phyloP scores from a whole-genome alignment of 1,140 invertebrate species.

The Lithobius niger region DNA sequence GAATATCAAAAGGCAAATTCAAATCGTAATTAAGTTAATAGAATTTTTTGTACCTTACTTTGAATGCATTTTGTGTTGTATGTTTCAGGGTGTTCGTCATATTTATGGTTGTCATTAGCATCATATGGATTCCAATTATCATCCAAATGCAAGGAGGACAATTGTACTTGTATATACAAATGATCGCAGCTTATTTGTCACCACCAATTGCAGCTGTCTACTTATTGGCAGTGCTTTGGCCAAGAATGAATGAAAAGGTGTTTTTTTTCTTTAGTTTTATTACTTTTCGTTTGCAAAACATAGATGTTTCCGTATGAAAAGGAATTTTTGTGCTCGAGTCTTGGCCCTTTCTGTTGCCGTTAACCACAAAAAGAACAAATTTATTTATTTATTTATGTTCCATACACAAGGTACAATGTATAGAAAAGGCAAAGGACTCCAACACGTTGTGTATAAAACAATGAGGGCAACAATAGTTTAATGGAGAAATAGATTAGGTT shows the following conservation, averaged over 20 bases:
- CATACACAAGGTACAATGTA: not conserved
- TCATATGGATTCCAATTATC: constrained; percentile 40
- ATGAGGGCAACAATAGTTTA: too few relatives aligned
- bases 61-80: constrained; percentile 8
- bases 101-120: constrained; percentile 33
- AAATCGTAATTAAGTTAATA: too few relatives aligned
- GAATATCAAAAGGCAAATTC: too few relatives aligned
- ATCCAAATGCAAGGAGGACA: constrained; percentile 37
- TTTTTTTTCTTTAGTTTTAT: not conserved
- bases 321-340: too few relatives aligned
- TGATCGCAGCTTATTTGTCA: constrained; percentile 36
- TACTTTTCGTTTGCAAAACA: not conserved
- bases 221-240: constrained; percentile 34
- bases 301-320: too few relatives aligned
- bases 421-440: not conserved
- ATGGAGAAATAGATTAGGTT: too few relatives aligned
- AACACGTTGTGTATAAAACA: too few relatives aligned
- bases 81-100: constrained; percentile 32
- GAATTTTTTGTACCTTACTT: too few relatives aligned
- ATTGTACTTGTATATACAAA: constrained; percentile 40
- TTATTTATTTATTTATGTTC: not conserved
- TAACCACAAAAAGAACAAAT: not conserved
- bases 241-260: constrained; percentile 34
- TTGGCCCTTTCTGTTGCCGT: not conserved
- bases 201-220: constrained; percentile 39